A percentile compares a stretch with the other conserved stretches of the same genome.
Evolutionary conservation across 2,113 vertebrate genomes (phyloP).

Genomic region (Brevimyrus niger): DNA sequence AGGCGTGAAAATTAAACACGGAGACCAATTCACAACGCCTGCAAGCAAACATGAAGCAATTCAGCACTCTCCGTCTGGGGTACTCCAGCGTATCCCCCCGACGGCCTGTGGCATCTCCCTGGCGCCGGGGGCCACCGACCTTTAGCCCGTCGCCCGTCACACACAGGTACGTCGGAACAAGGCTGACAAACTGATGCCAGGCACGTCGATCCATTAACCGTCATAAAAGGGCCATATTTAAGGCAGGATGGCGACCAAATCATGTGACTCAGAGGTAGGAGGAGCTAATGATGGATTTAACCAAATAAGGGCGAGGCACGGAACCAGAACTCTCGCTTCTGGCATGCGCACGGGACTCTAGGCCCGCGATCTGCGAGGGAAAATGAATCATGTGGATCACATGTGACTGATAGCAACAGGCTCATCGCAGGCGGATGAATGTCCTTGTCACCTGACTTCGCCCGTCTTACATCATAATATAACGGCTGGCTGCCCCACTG

Average conservation of each 20-base stretch:
- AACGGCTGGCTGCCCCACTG: not conserved
- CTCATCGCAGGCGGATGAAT: not conserved
- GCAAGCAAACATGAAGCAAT: conserved; percentile 30
- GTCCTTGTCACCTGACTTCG: not conserved
- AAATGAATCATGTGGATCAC: not conserved
- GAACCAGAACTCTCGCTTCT: not conserved
- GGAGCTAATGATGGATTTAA: not conserved
- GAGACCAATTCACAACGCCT: conserved; percentile 19
- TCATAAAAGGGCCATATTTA: not conserved
- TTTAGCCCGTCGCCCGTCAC: not conserved
- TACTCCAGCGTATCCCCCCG: not conserved
- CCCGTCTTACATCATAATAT: not conserved
- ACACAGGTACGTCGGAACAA: not conserved
- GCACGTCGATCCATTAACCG: not conserved
- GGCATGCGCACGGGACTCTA: not conserved
- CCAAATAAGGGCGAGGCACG: not conserved
- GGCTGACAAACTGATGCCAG: not conserved
- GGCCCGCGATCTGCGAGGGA: not conserved
- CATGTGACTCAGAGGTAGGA: not conserved
- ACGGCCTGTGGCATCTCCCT: not conserved
- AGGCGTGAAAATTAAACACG: conserved; percentile 36
- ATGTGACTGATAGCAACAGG: not conserved
- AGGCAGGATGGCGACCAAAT: not conserved
- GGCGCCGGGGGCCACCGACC: not conserved
- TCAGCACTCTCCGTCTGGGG: not conserved